Conservation (phyloP, 2,797 vertebrate genomes). For the Tinamus major region DNA sequence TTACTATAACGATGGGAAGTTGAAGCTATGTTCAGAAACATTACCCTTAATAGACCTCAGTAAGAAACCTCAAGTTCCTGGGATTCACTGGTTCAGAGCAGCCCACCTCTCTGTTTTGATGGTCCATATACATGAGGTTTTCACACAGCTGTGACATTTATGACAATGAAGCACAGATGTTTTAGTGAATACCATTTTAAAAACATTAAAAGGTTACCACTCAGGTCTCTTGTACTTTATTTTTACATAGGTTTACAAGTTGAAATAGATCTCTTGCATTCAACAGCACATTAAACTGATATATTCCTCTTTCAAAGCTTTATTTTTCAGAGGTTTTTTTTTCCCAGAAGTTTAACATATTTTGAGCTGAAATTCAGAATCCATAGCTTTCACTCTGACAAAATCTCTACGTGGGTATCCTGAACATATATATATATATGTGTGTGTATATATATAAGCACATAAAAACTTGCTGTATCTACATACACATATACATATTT, state of each 20-base stretch:
- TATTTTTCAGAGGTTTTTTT: not conserved
- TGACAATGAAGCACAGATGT: constrained; percentile 65
- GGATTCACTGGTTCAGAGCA: not conserved
- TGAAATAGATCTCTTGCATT: constrained; percentile 41
- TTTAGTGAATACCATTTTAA: constrained; percentile 55
- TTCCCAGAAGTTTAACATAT: constrained; percentile 10
- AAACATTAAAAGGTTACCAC: constrained; percentile 58
- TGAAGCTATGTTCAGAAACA: not conserved
- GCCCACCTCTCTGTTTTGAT: not conserved
- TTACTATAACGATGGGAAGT: not conserved
- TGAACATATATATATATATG: not conserved
- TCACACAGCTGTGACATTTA: constrained; percentile 66
- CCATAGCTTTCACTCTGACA: not conserved
- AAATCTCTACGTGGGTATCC: not conserved
- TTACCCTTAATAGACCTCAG: constrained; percentile 8
- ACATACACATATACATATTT: not conserved
- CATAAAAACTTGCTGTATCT: not conserved
- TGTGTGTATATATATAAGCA: not conserved
- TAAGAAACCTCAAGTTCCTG: not conserved
- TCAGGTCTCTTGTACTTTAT: not conserved
- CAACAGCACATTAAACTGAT: not conserved
- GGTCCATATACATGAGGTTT: not conserved
- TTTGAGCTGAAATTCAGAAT: not conserved
- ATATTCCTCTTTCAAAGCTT: not conserved
- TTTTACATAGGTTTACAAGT: not conserved